Conservation (phyloP, 1,140 invertebrate species). For the Mercenaria mercenaria region DNA sequence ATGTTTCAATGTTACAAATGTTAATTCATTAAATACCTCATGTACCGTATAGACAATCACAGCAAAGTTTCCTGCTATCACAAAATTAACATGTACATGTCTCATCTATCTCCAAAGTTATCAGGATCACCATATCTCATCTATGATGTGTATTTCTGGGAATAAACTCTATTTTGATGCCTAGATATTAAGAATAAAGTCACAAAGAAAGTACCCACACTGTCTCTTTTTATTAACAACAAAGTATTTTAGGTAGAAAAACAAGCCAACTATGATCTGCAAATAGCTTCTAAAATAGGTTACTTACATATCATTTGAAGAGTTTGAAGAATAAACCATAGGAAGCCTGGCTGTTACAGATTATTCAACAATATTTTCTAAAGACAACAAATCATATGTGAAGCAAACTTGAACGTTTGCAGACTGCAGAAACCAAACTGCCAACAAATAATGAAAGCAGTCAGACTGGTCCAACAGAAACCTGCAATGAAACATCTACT, state of each 20-base stretch:
- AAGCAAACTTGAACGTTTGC: too few relatives aligned
- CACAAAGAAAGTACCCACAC: background rate
- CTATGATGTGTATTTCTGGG: background rate
- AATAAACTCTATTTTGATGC: background rate
- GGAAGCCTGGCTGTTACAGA: background rate
- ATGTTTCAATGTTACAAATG: background rate
- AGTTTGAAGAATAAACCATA: background rate
- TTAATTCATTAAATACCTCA: background rate
- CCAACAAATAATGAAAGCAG: too few relatives aligned
- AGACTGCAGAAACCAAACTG: too few relatives aligned
- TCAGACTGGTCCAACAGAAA: too few relatives aligned
- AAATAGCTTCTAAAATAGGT: background rate
- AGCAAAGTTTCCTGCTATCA: background rate
- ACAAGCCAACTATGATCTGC: background rate
- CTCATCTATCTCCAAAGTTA: constrained; percentile 37
- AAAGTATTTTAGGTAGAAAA: background rate
- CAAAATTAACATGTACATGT: constrained; percentile 27
- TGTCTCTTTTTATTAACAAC: too few relatives aligned
- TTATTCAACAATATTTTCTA: too few relatives aligned
- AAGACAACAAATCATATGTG: too few relatives aligned
- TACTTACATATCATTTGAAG: background rate
- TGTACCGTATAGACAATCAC: background rate
- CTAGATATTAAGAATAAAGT: background rate
- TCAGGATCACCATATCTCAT: background rate
- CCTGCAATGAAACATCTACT: too few relatives aligned